Base-by-base conservation (phyloP, 2,888 invertebrate genomes). In the Alsophila aescularia region DNA sequence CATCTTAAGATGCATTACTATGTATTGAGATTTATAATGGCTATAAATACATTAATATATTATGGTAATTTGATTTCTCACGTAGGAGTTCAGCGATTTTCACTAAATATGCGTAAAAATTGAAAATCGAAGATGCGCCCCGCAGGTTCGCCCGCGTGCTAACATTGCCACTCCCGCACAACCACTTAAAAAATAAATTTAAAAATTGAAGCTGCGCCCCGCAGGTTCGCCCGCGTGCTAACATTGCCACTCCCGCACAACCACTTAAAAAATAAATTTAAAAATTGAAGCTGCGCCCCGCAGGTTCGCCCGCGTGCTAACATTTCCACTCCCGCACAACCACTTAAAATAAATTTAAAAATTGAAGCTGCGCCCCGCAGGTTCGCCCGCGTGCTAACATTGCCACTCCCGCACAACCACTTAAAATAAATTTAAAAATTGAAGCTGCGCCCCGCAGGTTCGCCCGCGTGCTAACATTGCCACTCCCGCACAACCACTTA, bases 31-130 rank as follows among this genome's bases (percentile, higher is more conserved):
- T 58, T 50, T 57, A 57, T 57, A 32, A 52, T 49, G 29, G 42
- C 48, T 50, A 44, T 52, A 57, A 57, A 52, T 57, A 57, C 47
- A 53, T 47, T 50, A 42, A 53, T 53, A 51, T 58, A 51, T 57
- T 57, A 60, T 51, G 44, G 48, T 43, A 41, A 55, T 49, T 9
- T 8, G 12, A 24, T 41, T 58, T 62, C 56, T 44, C 58, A 62
- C 61, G 55, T 16, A 43, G n/a, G n/a, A n/a, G 51, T 16, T 32
- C n/a, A 29, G 24, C 24, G 41, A 43, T 41, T 35, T 43, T 40
- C 42, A 50, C 50, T 54, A 50, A 35, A 43, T 55, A n/a, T 36
- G 36, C 40, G 14, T 42, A 45, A 34, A 48, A 39, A 34, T 54
- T 53, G 3, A 15, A 21, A 47, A 6, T 14, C 21, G 7, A 9